Conservation (phyloP, 2,113 vertebrate genomes). For the Festucalex cinctus region DNA sequence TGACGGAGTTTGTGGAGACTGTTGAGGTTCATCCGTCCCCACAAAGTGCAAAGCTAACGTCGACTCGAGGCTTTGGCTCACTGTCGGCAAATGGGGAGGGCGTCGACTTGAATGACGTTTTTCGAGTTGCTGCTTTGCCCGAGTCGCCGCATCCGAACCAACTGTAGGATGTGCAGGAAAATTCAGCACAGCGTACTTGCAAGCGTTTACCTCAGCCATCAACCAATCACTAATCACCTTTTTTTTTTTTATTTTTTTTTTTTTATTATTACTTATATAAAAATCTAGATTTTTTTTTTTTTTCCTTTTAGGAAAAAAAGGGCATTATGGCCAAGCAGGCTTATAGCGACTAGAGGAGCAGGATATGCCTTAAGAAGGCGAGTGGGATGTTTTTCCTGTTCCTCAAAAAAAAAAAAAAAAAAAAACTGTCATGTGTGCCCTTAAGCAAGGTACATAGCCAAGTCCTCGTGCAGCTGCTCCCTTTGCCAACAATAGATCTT, state of each 20-base stretch:
- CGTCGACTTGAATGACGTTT: slow-evolving; percentile 23
- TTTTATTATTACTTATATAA: not conserved
- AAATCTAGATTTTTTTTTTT: slow-evolving; percentile 12
- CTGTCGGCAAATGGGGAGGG: slow-evolving; percentile 29
- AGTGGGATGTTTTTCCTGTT: slow-evolving; percentile 58
- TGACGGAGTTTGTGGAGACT: slow-evolving; percentile 43
- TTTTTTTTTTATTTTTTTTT: too few species aligned
- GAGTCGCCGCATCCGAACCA: not conserved
- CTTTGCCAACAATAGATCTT: slow-evolving; percentile 35
- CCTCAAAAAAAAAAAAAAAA: slow-evolving; percentile 25
- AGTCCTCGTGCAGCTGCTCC: slow-evolving; percentile 49
- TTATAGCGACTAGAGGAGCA: slow-evolving; percentile 57
- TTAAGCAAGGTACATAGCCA: slow-evolving; percentile 44
- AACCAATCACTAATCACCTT: slow-evolving; percentile 10
- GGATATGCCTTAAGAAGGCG: slow-evolving; percentile 60
- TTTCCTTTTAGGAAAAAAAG: slow-evolving; percentile 1
- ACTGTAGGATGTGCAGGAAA: slow-evolving; percentile 12
- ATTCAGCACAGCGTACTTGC: slow-evolving; percentile 26
- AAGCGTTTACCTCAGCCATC: slow-evolving; percentile 45
- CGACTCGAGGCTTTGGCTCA: slow-evolving; percentile 29
- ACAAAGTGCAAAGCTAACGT: slow-evolving; percentile 20
- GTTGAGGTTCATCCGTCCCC: slow-evolving; percentile 16
- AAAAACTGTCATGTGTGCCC: slow-evolving; percentile 50
- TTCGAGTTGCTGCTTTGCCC: slow-evolving; percentile 15
- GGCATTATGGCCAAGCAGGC: slow-evolving; percentile 45